These are phyloP conservation scores for Drosophila imparisetae DNA, from an alignment of 2,888 invertebrate genomes.

Conservation along the genomic window DNA sequence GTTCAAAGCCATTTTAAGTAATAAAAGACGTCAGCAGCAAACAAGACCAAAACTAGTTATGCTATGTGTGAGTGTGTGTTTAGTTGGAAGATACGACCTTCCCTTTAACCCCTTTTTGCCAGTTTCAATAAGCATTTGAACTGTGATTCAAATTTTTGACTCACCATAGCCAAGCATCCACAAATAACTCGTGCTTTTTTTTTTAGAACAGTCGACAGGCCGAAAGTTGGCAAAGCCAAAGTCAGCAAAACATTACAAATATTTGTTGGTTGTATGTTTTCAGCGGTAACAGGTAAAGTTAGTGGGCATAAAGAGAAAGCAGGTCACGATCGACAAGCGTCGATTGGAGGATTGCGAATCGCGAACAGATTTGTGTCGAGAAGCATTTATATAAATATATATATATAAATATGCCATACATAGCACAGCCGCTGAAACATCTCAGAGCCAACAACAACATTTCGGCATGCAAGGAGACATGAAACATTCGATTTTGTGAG, in stretches of 20 bases:
- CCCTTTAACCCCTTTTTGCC: not conserved
- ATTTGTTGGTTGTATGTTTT: not conserved
- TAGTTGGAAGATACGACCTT: not conserved
- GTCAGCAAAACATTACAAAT: conserved; percentile 14
- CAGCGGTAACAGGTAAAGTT: conserved; percentile 39
- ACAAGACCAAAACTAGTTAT: conserved; percentile 38
- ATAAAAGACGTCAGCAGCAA: conserved; percentile 23
- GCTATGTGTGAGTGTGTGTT: not conserved
- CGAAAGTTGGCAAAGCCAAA: conserved; percentile 14
- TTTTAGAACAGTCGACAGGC: conserved; percentile 42
- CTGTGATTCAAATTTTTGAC: conserved; percentile 28
- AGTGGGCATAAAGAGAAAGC: conserved; percentile 70
- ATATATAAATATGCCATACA: not conserved
- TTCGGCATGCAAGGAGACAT: conserved; percentile 8
- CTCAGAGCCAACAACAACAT: conserved; percentile 1
- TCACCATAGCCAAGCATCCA: conserved; percentile 18
- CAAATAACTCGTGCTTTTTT: conserved; percentile 47
- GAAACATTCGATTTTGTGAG: conserved; percentile 45
- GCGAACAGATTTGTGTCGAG: conserved; percentile 22
- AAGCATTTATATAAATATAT: not conserved
- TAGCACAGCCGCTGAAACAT: conserved; percentile 17
- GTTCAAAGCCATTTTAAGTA: conserved; percentile 71
- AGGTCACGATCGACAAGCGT: conserved; percentile 65
- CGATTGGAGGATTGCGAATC: conserved; percentile 63
- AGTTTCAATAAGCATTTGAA: conserved; percentile 26